Base-by-base conservation (phyloP, 2,888 invertebrate species). In the Julus scandinavius region DNA sequence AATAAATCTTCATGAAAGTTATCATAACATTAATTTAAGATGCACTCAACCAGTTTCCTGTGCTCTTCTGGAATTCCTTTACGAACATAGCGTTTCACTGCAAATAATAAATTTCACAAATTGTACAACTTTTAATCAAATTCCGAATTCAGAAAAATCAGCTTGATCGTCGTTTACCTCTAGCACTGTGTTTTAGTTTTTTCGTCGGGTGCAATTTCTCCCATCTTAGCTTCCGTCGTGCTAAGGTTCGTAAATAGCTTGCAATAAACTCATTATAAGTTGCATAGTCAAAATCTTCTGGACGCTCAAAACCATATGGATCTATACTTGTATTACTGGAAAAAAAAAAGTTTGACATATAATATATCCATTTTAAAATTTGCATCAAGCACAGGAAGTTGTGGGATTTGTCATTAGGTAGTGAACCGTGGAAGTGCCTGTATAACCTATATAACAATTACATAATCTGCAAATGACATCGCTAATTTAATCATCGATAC, bases 1-100 rank as follows among this genome's bases (percentile, higher is more conserved):
- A 54, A 13, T 15, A 54, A 54, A 54, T 54, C 17, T 54, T 54
- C 15, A 9, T 54, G 38, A 63, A 72, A 86, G 20, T 49, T 15
- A 38, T 38, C 4, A 38, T 13, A 17, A 85, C 49, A 15, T 11
- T 54, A 15, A 85, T 17, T 29, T 15, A 86, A 20, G 63, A 80
- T 58, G 0, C 58, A 63, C 87, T 50, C n/a, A n/a, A 58, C 94
- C 92, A 92, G 92, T 89, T 93, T 93, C 91, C 95, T 92, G 89
- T 94, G 92, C 90, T 93, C 93, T 72, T 95, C 94, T 89, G 98
- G 98, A 92, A 98, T 95, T 88, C 98, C 98, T 94, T 98, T 98
- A 88, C 98, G 94, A 89, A 98, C 95, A 92, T 96, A 98, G 92
- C 97, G 94, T 92, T 98, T 98, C 85, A 98, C 94, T 93, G 91